Conservation (phyloP, 2,113 vertebrate genomes). For the Varanus komodoensis region DNA sequence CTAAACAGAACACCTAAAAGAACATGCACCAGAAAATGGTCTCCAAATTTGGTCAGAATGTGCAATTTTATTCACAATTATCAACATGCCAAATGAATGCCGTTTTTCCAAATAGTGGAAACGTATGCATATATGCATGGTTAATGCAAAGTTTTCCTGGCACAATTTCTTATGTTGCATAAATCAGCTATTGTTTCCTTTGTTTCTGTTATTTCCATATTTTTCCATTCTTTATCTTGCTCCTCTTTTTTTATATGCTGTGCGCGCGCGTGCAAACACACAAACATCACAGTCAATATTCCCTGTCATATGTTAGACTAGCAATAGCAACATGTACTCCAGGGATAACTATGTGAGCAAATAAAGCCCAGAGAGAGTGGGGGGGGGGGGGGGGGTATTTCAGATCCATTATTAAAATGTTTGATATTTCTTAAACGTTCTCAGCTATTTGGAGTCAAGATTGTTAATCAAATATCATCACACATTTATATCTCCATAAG, state of each 20-base stretch:
- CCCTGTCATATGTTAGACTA: constrained; percentile 75
- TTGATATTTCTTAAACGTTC: constrained; percentile 29
- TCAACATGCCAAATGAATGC: constrained; percentile 40
- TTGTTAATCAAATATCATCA: constrained; percentile 10
- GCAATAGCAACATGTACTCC: constrained; percentile 74
- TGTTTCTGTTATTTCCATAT: constrained; percentile 62
- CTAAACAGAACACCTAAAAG: not conserved
- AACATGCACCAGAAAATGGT: not conserved
- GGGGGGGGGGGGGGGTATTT: not conserved
- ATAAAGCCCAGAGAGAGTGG: constrained; percentile 32
- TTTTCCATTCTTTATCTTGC: constrained; percentile 54
- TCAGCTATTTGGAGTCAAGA: constrained; percentile 20
- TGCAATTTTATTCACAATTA: constrained; percentile 42
- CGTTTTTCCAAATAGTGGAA: constrained; percentile 5
- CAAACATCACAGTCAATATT: constrained; percentile 75
- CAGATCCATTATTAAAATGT: constrained; percentile 29
- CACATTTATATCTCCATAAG: not conserved
- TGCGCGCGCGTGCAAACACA: constrained; percentile 47
- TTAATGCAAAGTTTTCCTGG: not conserved
- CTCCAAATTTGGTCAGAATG: not conserved
- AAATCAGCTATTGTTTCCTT: constrained; percentile 74
- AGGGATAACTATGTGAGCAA: constrained; percentile 66
- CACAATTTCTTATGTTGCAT: constrained; percentile 70
- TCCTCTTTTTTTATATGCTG: constrained; percentile 63
- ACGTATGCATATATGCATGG: not conserved